Evolutionary conservation across 2,113 vertebrate genomes (phyloP).

Genomic region (Candoia aspera): DNA sequence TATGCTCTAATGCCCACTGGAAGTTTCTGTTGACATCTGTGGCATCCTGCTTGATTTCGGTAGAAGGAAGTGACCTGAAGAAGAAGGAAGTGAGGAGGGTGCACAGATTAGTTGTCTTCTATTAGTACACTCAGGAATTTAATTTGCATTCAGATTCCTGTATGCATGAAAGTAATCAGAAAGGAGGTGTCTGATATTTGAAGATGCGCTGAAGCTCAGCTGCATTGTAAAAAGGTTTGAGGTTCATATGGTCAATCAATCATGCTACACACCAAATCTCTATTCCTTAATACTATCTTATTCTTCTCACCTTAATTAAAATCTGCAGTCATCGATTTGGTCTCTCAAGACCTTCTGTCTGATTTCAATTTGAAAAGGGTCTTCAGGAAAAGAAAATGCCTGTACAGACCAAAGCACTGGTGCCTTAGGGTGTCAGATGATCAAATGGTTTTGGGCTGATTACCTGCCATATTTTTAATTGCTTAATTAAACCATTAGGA

Average conservation of each 20-base stretch:
- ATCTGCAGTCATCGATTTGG: slow-evolving; percentile 36
- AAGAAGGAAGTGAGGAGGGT: background rate
- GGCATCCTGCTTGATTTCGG: background rate
- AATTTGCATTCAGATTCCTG: background rate
- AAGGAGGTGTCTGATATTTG: background rate
- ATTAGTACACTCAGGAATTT: background rate
- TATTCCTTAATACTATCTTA: slow-evolving; percentile 39
- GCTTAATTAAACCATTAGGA: slow-evolving; percentile 34
- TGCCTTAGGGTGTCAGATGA: slow-evolving; percentile 5
- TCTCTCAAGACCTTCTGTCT: slow-evolving; percentile 34
- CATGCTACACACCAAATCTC: background rate
- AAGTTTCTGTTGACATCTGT: background rate
- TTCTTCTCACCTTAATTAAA: slow-evolving; percentile 44
- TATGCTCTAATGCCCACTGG: background rate
- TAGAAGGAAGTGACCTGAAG: background rate
- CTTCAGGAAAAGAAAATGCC: background rate
- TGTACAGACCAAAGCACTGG: background rate
- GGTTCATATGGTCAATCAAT: slow-evolving; percentile 37
- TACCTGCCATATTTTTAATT: slow-evolving; percentile 39
- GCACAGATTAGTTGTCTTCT: background rate
- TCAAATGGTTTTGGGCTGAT: slow-evolving; percentile 26
- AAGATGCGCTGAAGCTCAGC: background rate
- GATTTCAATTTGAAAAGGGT: slow-evolving; percentile 41
- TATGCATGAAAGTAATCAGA: background rate
- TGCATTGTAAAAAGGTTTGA: slow-evolving; percentile 21